Evolutionary conservation across 2,113 vertebrate species (phyloP).

Genomic region (Anseranas semipalmata): DNA sequence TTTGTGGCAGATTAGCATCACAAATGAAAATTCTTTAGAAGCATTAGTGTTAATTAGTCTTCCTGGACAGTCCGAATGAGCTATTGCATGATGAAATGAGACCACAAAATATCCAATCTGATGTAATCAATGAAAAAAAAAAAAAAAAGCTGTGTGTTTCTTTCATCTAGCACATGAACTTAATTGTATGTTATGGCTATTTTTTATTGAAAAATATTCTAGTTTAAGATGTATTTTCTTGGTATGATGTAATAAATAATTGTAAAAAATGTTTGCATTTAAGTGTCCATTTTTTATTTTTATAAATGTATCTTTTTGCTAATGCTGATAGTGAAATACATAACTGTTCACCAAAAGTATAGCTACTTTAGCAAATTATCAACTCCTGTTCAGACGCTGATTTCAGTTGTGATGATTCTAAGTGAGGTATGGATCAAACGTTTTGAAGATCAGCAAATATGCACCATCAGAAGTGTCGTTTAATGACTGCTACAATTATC

Average conservation of each 20-base stretch:
- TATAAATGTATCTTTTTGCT: background rate
- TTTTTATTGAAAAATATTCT: background rate
- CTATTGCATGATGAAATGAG: conserved; percentile 16
- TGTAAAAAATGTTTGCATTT: background rate
- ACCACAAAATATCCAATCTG: background rate
- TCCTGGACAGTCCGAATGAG: conserved; percentile 24
- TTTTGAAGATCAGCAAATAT: background rate
- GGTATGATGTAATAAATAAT: background rate
- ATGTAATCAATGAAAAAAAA: background rate
- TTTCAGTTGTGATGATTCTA: background rate
- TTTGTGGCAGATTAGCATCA: conserved; percentile 22
- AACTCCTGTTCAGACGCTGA: background rate
- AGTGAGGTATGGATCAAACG: background rate
- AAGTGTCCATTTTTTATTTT: background rate
- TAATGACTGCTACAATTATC: background rate
- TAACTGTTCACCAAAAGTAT: background rate
- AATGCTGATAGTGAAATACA: background rate
- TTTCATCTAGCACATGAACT: background rate
- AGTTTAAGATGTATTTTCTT: background rate
- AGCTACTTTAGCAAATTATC: background rate
- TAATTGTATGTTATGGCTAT: background rate
- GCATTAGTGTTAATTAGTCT: conserved; percentile 46
- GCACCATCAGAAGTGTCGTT: background rate
- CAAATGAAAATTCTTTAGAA: conserved; percentile 31
- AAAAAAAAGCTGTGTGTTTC: background rate